Evolutionary conservation across 2,113 vertebrate species (phyloP).

Genomic region (Nerophis ophidion): DNA sequence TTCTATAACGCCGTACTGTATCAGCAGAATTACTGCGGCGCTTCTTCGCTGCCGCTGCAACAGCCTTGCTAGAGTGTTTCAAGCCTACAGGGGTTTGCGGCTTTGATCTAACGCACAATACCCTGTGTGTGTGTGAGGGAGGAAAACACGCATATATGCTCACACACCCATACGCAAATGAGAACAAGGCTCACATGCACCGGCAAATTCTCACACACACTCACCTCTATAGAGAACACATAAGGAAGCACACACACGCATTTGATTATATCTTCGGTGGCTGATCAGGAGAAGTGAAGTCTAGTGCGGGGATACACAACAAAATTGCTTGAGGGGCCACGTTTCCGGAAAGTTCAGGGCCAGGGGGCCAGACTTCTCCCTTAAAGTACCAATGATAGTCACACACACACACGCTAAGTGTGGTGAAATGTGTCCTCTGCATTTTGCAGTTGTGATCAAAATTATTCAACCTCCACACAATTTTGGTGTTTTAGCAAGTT

Average conservation of each 20-base stretch:
- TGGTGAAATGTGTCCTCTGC: too few species aligned
- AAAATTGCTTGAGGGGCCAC: too few species aligned
- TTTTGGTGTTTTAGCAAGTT: too few species aligned
- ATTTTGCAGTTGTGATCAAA: too few species aligned
- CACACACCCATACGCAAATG: slow-evolving; percentile 37
- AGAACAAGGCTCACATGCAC: slow-evolving; percentile 10
- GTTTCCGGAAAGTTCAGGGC: too few species aligned
- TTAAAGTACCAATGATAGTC: too few species aligned
- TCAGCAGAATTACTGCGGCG: slow-evolving; percentile 65
- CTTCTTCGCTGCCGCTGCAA: slow-evolving; percentile 42
- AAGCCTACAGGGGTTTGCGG: slow-evolving; percentile 58
- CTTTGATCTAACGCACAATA: slow-evolving; percentile 71
- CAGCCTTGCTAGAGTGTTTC: slow-evolving; percentile 63
- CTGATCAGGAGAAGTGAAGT: slow-evolving; percentile 65
- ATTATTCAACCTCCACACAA: too few species aligned
- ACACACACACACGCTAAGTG: too few species aligned
- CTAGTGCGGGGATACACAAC: slow-evolving; percentile 26
- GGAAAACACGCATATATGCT: slow-evolving; percentile 7
- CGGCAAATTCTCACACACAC: slow-evolving; percentile 17
- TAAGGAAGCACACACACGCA: slow-evolving; percentile 2
- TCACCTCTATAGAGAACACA: slow-evolving; percentile 15
- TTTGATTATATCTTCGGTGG: slow-evolving; percentile 68
- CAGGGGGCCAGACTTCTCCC: too few species aligned
- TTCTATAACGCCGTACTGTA: slow-evolving; percentile 61
- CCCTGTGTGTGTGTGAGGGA: slow-evolving; percentile 42